Percentiles rank a stretch among this genome's conserved stretches.
phyloP scores from a whole-genome alignment of 2,113 vertebrate genomes.

The Astur gentilis region DNA sequence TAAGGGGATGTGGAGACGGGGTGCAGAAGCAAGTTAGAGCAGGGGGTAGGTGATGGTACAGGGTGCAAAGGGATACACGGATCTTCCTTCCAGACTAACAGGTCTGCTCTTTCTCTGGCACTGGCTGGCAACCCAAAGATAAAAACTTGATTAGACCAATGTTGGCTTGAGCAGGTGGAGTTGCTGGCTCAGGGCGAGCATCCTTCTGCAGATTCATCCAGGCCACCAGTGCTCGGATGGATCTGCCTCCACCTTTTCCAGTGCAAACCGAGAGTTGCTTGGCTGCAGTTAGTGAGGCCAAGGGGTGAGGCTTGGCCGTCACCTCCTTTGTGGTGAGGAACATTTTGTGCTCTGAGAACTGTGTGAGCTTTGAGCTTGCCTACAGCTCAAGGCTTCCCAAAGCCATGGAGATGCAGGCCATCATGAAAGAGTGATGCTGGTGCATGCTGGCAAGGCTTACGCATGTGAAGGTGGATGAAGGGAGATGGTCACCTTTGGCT shows the following conservation, averaged over 20 bases:
- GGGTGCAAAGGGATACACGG: fast-evolving
- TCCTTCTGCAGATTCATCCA: neutral
- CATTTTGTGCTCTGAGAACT: neutral
- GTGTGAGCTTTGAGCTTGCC: neutral
- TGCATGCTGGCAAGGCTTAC: fast-evolving
- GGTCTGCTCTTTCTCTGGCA: neutral
- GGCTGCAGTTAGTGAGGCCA: neutral
- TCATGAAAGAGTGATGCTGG: neutral
- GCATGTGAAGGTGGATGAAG: neutral
- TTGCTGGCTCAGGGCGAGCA: neutral
- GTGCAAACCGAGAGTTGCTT: neutral
- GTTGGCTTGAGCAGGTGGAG: neutral
- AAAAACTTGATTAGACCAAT: neutral
- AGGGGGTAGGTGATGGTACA: neutral
- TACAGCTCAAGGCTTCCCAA: neutral
- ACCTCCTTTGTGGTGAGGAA: neutral
- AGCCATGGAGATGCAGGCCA: fast-evolving
- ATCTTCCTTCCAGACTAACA: neutral
- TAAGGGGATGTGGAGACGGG: fast-evolving
- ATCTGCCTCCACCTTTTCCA: neutral
- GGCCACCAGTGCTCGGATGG: fast-evolving
- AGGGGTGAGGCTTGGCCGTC: neutral
- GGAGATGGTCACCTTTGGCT: neutral
- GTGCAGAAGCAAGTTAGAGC: neutral
- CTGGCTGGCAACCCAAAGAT: neutral